phyloP scores from a whole-genome alignment of 2,113 vertebrate species.

The Laticauda laticaudata region DNA sequence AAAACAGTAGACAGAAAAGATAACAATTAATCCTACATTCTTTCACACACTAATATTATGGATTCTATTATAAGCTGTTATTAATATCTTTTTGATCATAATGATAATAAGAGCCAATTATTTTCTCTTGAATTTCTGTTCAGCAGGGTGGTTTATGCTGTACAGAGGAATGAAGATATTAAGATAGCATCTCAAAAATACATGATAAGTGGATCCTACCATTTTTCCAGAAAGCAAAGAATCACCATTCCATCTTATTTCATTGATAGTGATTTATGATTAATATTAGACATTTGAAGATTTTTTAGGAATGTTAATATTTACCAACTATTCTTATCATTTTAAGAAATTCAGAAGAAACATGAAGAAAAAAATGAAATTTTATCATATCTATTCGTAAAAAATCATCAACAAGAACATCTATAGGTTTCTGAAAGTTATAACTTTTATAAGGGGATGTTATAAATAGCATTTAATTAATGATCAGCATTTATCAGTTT shows the following conservation, averaged over 20 bases:
- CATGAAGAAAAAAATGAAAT: not conserved
- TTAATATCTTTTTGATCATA: slow-evolving; percentile 31
- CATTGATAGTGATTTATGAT: not conserved
- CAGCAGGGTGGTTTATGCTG: not conserved
- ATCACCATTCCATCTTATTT: not conserved
- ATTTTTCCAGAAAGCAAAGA: not conserved
- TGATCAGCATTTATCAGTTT: not conserved
- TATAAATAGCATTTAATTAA: not conserved
- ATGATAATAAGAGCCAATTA: slow-evolving; percentile 40
- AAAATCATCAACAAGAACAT: not conserved
- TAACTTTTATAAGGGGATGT: not conserved
- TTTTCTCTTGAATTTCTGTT: slow-evolving; percentile 17
- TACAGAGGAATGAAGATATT: not conserved
- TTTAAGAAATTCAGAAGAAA: not conserved
- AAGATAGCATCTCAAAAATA: not conserved
- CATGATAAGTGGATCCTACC: not conserved
- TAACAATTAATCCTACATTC: slow-evolving; percentile 34
- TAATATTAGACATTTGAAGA: not conserved
- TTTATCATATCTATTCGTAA: not conserved
- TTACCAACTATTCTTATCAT: not conserved
- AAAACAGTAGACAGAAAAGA: slow-evolving; percentile 36
- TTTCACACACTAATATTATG: slow-evolving; percentile 36
- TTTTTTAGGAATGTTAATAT: not conserved
- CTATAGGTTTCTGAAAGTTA: not conserved
- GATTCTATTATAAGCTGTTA: slow-evolving; percentile 29